Evolutionary conservation across 2,797 vertebrate genomes (phyloP).

Genomic region (Glossophaga mutica): DNA sequence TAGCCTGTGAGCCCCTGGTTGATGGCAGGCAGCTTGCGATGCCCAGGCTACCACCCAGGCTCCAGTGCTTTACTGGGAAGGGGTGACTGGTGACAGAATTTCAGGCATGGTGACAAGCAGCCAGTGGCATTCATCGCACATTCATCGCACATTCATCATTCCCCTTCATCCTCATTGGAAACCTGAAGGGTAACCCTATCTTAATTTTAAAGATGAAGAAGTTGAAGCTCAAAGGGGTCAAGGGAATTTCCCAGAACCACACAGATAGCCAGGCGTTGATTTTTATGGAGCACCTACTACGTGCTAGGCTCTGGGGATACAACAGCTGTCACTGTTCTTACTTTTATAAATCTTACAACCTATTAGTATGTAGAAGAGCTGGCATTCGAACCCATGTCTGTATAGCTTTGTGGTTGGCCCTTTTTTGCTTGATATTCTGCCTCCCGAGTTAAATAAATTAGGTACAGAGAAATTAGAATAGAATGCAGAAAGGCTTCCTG

Average conservation of each 20-base stretch:
- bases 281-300: neutral
- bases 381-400: neutral
- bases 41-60: neutral
- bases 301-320: neutral
- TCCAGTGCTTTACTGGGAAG: neutral
- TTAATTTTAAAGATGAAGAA: neutral
- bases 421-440: neutral
- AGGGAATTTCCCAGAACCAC: neutral
- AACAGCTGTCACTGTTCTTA: neutral
- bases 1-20: neutral
- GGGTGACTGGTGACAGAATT: neutral
- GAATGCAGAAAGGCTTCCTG: neutral
- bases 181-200: neutral
- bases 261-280: rapidly evolving
- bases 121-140: neutral
- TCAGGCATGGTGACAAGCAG: neutral
- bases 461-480: neutral
- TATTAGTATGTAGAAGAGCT: neutral
- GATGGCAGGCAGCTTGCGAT: neutral
- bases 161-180: neutral
- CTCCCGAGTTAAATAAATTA: neutral
- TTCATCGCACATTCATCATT: neutral
- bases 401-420: too few relatives aligned
- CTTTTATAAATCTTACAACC: neutral
- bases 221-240: neutral